Evolutionary conservation across 2,888 invertebrate species (phyloP).

Genomic region (Napeogenes inachia): DNA sequence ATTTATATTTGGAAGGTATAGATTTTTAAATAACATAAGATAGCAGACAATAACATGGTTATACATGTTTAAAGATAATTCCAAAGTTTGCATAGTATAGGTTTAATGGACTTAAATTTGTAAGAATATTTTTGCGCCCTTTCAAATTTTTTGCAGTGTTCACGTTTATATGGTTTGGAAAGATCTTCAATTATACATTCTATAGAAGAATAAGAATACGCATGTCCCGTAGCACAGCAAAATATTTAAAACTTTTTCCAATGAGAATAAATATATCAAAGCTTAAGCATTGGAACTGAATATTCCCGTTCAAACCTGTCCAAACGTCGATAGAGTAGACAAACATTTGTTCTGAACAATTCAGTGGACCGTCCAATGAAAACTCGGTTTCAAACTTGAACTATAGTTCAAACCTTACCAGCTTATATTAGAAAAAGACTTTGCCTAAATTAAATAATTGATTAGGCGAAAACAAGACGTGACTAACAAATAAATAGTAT

Average conservation of each 20-base stretch:
- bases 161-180: too few species aligned
- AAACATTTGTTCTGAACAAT: conserved; percentile 34
- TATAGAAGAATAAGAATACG: neutral
- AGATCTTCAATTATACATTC: neutral
- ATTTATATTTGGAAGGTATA: too few species aligned
- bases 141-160: too few species aligned
- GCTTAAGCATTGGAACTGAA: conserved; percentile 29
- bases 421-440: conserved; percentile 1
- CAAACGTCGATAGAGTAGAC: conserved; percentile 35
- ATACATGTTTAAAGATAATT: too few species aligned
- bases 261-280: conserved; percentile 27
- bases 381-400: conserved; percentile 30
- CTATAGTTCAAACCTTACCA: conserved; percentile 18
- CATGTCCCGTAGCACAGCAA: neutral
- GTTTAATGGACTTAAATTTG: too few species aligned
- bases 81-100: too few species aligned
- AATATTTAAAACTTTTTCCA: conserved; percentile 11
- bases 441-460: conserved; percentile 1
- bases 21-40: too few species aligned
- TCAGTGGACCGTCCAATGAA: conserved; percentile 29
- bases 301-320: conserved; percentile 32
- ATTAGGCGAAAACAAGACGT: too few species aligned
- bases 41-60: too few species aligned
- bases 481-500: too few species aligned
- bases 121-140: too few species aligned